These are phyloP conservation scores for Hybognathus amarus DNA, from an alignment of 2,797 vertebrate species.

Conservation along the genomic window DNA sequence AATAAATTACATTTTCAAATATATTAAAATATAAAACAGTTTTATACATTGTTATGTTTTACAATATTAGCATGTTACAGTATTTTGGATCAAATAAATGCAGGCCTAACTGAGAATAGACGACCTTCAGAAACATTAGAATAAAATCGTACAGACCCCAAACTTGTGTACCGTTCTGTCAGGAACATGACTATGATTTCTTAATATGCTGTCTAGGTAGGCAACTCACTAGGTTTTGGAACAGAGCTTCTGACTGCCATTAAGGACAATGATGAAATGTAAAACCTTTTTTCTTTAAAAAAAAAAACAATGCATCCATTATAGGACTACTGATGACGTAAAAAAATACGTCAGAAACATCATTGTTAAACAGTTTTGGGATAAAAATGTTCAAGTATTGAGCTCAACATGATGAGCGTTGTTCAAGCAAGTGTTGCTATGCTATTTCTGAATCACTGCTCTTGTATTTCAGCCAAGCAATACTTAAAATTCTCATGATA, in stretches of 20 bases:
- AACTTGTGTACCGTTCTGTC: neutral
- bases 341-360: neutral
- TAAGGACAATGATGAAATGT: neutral
- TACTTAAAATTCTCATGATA: constrained; percentile 34
- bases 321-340: neutral
- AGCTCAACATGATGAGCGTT: neutral
- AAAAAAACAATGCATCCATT: neutral
- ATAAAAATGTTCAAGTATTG: neutral
- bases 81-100: neutral
- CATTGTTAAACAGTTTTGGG: neutral
- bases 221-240: neutral
- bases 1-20: neutral
- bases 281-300: neutral
- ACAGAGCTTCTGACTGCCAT: neutral
- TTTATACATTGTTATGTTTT: neutral
- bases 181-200: neutral
- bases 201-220: neutral
- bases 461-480: constrained; percentile 16
- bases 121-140: neutral
- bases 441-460: constrained; percentile 13
- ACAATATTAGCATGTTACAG: neutral
- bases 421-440: constrained; percentile 10
- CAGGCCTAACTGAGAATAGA: neutral
- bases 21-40: neutral
- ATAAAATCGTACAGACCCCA: neutral